Base-by-base conservation (phyloP, 2,797 vertebrate species). In the Periophthalmus magnuspinnatus region DNA sequence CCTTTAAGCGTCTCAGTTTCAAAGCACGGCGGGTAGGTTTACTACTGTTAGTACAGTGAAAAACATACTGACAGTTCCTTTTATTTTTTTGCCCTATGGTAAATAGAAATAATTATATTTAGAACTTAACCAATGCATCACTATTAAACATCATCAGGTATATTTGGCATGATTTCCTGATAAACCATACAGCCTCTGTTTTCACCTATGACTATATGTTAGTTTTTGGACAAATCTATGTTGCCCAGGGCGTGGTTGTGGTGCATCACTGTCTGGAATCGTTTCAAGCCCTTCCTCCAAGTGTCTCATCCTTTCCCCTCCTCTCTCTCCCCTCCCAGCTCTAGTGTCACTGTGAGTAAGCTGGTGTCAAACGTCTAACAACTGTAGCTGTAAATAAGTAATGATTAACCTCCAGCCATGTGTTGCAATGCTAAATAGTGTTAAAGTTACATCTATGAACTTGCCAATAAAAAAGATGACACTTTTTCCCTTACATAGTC, bases 361-460 rank as follows among this genome's bases (percentile, higher is more conserved):
- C 22, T 5, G n/a, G 63, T 69, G 62, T 61, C 63, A 79, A 65
- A 75, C 62, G 28, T 34, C 13, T 68, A 6, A 76, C 74, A 90
- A 89, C 86, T 28, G 28, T 28, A 28, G 79, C 41, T 48, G 34
- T 68, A 74, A 84, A 65, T 75, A 52, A 72, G 57, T 71, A 81
- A 84, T 86, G 65, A 90, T 87, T 88, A 85, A 84, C 74, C 21
- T 9, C 1, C 4, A 63, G 24, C 45, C 45, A 21, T 70, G 41
- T 62, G 56, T 50, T 45, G 54, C 34, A 38, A 22, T 34, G 38
- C 75, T 32, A 70, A 22, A 33, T 57, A 50, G 65, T 36, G 13
- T 36, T 66, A 10, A 65, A 66, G 65, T 65, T 19, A 34, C 32
- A 10, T 28, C 45, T 19, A 0, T 67, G 28, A 34, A 9, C 63